phyloP scores from a whole-genome alignment of 2,113 vertebrate species.

The Larimichthys polyactis region DNA sequence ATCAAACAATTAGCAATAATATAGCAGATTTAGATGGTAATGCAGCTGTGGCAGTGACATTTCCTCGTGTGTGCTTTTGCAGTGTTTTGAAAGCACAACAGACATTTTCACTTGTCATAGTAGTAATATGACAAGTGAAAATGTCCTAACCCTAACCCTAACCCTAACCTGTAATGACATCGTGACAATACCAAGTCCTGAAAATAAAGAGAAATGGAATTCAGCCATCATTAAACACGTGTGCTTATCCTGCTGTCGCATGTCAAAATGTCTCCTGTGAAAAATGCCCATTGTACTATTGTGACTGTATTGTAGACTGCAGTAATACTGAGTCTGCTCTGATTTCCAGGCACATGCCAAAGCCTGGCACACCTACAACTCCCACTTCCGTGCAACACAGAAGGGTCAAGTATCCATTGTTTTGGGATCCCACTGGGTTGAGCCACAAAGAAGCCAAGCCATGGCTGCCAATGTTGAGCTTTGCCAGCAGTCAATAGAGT shows the following conservation, averaged over 20 bases:
- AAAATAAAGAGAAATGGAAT: background rate
- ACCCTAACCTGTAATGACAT: background rate
- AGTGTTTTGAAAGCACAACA: background rate
- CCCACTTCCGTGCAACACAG: conserved; percentile 87
- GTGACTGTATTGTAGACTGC: background rate
- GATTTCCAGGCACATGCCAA: conserved; percentile 91
- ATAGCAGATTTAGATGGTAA: background rate
- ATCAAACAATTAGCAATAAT: background rate
- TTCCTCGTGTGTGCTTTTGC: background rate
- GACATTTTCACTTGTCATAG: background rate
- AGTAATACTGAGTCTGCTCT: conserved; percentile 13
- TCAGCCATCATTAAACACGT: background rate
- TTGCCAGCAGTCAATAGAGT: conserved; percentile 91
- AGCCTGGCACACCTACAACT: conserved; percentile 92
- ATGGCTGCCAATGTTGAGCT: conserved; percentile 76
- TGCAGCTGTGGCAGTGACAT: background rate
- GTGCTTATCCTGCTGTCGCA: background rate
- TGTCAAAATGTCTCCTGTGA: background rate
- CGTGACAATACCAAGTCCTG: background rate
- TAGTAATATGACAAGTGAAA: background rate
- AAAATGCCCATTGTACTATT: background rate
- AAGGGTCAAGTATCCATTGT: conserved; percentile 91
- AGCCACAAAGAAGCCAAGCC: conserved; percentile 85
- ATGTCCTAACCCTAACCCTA: too few relatives aligned
- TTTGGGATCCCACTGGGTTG: conserved; percentile 95